phyloP scores from a whole-genome alignment of 1,140 invertebrate species.

The Scaptodrosophila lebanonensis region DNA sequence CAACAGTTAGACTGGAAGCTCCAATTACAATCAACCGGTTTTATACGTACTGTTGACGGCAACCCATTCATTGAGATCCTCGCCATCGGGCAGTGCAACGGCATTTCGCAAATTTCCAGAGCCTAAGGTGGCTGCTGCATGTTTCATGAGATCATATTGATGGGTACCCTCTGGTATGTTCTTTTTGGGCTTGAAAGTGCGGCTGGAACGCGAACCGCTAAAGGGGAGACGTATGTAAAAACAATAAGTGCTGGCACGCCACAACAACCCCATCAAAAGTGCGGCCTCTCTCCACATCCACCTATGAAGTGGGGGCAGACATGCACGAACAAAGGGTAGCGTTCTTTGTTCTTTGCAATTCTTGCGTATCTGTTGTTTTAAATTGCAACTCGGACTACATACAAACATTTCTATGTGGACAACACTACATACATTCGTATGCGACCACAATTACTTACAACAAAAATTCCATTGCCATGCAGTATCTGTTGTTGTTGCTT shows the following conservation, averaged over 20 bases:
- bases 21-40: too few species aligned
- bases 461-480: conserved; percentile 73
- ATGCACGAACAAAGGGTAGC: conserved; percentile 20
- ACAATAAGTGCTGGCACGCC: conserved; percentile 16
- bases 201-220: conserved; percentile 85
- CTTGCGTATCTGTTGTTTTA: conserved; percentile 7
- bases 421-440: conserved; percentile 1
- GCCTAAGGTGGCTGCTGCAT: conserved; percentile 98
- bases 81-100: conserved; percentile 98
- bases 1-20: neutral
- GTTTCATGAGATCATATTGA: conserved; percentile 99
- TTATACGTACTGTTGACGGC: conserved; percentile 95
- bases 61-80: conserved; percentile 99
- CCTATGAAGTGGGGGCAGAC: conserved; percentile 23
- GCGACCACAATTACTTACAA: conserved; percentile 55
- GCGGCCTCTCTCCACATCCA: conserved; percentile 19
- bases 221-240: conserved; percentile 4
- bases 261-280: conserved; percentile 29
- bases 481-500: conserved; percentile 27
- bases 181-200: conserved; percentile 99
- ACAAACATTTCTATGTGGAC: neutral
- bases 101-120: conserved; percentile 97
- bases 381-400: conserved; percentile 7
- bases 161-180: conserved; percentile 99
- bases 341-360: conserved; percentile 46